A percentile compares a stretch with the other conserved stretches of the same genome.
Evolutionary conservation across 2,113 vertebrate genomes (phyloP).

Genomic region (Nipponia nippon): DNA sequence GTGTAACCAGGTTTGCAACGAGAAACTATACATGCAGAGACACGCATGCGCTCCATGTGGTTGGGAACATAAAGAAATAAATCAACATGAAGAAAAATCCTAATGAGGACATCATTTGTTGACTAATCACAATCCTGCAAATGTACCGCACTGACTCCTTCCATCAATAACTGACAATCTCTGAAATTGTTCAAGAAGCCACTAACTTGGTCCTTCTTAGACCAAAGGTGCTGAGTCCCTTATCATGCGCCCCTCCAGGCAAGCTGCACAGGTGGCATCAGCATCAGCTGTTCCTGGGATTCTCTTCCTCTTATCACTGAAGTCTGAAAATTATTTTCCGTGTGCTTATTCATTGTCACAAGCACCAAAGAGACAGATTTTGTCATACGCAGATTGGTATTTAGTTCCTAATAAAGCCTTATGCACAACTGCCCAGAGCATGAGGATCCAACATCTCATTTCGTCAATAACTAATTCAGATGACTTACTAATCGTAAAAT

Average conservation of each 20-base stretch:
- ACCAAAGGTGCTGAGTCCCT: background rate
- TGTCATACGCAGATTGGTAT: background rate
- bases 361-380: background rate
- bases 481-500: background rate
- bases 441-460: background rate
- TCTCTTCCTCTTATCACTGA: background rate
- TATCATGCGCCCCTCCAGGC: background rate
- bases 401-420: background rate
- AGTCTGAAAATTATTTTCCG: background rate
- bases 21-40: background rate
- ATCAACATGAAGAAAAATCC: background rate
- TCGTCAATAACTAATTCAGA: background rate
- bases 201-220: background rate
- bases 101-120: background rate
- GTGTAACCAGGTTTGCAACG: background rate
- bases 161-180: background rate
- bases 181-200: background rate
- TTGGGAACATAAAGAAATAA: background rate
- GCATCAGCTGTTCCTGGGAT: background rate
- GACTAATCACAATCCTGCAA: background rate
- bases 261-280: background rate
- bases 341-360: background rate
- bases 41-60: rapidly evolving
- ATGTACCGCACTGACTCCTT: background rate
- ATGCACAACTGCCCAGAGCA: background rate